Evolutionary conservation across 2,797 vertebrate species (phyloP).

Genomic region (Xyrichtys novacula): DNA sequence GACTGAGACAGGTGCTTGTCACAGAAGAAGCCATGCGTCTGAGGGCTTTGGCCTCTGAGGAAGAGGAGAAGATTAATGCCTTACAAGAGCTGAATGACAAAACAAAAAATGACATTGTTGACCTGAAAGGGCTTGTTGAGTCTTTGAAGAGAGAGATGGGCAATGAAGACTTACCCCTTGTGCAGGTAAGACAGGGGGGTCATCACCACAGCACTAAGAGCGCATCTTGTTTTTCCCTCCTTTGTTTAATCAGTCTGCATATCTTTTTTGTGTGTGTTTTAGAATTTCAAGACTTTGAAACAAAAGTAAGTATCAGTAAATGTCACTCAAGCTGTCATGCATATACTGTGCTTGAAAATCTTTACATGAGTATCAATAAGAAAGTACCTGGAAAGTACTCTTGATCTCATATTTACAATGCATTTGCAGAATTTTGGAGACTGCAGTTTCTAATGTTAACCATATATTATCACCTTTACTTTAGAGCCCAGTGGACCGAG

Average conservation of each 20-base stretch:
- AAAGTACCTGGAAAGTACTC: neutral
- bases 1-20: slow-evolving; percentile 66
- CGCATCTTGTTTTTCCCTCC: neutral
- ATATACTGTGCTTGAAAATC: neutral
- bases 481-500: slow-evolving; percentile 78
- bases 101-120: slow-evolving; percentile 49
- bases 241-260: neutral
- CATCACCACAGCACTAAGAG: neutral
- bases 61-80: slow-evolving; percentile 64
- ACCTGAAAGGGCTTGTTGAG: slow-evolving; percentile 67
- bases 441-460: slow-evolving; percentile 8
- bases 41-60: slow-evolving; percentile 70
- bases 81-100: slow-evolving; percentile 51
- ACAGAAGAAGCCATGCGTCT: slow-evolving; percentile 75
- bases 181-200: slow-evolving; percentile 45
- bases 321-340: neutral
- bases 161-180: slow-evolving; percentile 73
- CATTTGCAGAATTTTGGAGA: neutral
- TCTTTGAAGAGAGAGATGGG: slow-evolving; percentile 79
- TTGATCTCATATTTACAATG: neutral
- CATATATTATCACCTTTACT: slow-evolving; percentile 19
- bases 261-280: slow-evolving; percentile 39
- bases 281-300: slow-evolving; percentile 84
- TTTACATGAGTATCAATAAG: neutral
- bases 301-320: slow-evolving; percentile 72